Conservation (phyloP, 35 echinoderm and acorn worm species). For the Holothuria glaberrima region DNA sequence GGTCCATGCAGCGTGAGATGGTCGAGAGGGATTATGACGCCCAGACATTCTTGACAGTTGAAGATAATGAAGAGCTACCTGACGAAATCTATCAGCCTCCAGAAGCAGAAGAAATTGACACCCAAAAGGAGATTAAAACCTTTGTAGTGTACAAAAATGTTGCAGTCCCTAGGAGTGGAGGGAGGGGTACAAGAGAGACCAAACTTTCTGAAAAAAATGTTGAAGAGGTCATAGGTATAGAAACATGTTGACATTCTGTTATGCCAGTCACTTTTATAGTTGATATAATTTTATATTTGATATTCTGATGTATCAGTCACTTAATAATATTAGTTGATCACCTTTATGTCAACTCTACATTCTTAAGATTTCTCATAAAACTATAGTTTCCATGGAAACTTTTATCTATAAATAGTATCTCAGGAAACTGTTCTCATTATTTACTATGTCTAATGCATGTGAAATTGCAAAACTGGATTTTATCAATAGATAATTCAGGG, state of each 20-base stretch:
- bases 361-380: too few species aligned
- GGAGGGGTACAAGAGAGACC: neutral
- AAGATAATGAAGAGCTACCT: slow-evolving; percentile 19
- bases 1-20: slow-evolving; percentile 66
- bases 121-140: neutral
- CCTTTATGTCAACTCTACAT: too few species aligned
- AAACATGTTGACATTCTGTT: too few species aligned
- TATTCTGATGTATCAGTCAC: too few species aligned
- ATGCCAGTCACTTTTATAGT: too few species aligned
- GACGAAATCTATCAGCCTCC: slow-evolving; percentile 29
- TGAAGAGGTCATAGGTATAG: neutral
- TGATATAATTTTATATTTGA: neutral
- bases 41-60: slow-evolving; percentile 71
- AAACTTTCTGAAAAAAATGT: neutral
- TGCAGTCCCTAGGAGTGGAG: neutral
- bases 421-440: too few species aligned
- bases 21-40: slow-evolving; percentile 75
- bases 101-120: slow-evolving; percentile 42
- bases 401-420: too few species aligned
- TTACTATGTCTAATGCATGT: too few species aligned
- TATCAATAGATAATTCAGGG: too few species aligned
- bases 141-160: slow-evolving; percentile 29
- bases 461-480: too few species aligned
- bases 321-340: too few species aligned
- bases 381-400: too few species aligned